Base-by-base conservation (phyloP, 1,140 invertebrate species). In the Diorhabda carinulata region DNA sequence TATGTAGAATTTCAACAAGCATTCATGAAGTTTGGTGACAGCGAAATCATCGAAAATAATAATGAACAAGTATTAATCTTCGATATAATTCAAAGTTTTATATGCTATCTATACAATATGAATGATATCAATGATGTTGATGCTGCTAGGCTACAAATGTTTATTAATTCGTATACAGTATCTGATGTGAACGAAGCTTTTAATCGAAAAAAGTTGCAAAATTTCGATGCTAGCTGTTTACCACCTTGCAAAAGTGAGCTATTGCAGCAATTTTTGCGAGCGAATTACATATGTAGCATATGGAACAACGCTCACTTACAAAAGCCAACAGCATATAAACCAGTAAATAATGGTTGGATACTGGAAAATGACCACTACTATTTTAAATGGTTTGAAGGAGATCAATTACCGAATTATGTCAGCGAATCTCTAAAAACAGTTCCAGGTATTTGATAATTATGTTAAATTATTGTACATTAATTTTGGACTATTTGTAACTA, bases 231-330 rank as follows among this genome's bases (percentile, higher is more conserved):
- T 57, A 72, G 70, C 57, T 64, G 61, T 72, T 56, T 73, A 69
- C 75, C 74, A 73, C 76, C 72, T 4, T 78, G 74, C 61, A 70
- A 77, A 77, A 69, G 40, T 10, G 78, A 79, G 61, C 71, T 80
- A 59, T 59, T 69, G n/a, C 76, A 79, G 62, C 78, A 79, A 45
- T 74, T 78, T 68, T 42, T 65, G 45, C 74, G 76, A 72, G 72
- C 73, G 7, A 74, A 76, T 43, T 78, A 77, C 67, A 71, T 80
- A 7, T 47, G 68, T 57, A 74, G 56, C 9, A 71, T 80, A 57
- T 79, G 78, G 77, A 75, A 73, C 47, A 74, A 76, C 74, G 74
- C 73, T 59, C 56, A 67, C 61, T 9, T 40, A 43, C 5, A 66
- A 52, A 58, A 43, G 10, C 62, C 64, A 64, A 70, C 56, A 8